Base-by-base conservation (phyloP, 2,888 invertebrate species). In the Dilophus febrilis region DNA sequence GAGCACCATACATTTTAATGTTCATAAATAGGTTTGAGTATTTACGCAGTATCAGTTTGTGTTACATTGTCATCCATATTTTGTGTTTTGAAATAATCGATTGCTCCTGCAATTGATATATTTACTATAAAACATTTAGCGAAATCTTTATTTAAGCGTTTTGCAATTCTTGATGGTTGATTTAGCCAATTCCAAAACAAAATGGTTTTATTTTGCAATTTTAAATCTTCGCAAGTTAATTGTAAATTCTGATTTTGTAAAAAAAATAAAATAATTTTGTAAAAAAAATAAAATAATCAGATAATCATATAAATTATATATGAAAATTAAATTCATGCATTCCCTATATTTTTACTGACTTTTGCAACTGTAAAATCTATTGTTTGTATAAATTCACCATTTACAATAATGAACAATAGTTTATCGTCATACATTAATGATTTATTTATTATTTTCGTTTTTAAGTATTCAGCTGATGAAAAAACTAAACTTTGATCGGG, bases 391-490 rank as follows among this genome's bases (percentile, higher is more conserved):
- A 67, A 67, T 45, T 60, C 60, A n/a, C 74, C 87, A 64, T 85
- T 83, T 36, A 87, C 72, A 38, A 87, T 78, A 43, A 86, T 77
- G 33, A 72, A 38, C 48, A 59, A 53, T 50, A 71, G n/a, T n/a
- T n/a, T n/a, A n/a, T n/a, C n/a, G n/a, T n/a, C n/a, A n/a, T n/a
- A n/a, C n/a, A n/a, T n/a, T n/a, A n/a, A n/a, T n/a, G n/a, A n/a
- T n/a, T n/a, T n/a, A n/a, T n/a, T n/a, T 43, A 90, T 74, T 45
- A 80, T 72, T 53, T 70, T 66, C 13, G 49, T 47, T 48, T 72
- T 67, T 50, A 87, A 66, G 63, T 72, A 77, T 63, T 85, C 85
- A 1, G 84, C 81, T 4, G 84, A 77, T n/a, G 86, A 80, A 64
- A 83, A 87, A 41, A 75, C 67, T 38, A 87, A 65, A 51, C 76